These are phyloP conservation scores for Buathra laborator DNA, from an alignment of 2,888 invertebrate genomes.

Conservation along the genomic window DNA sequence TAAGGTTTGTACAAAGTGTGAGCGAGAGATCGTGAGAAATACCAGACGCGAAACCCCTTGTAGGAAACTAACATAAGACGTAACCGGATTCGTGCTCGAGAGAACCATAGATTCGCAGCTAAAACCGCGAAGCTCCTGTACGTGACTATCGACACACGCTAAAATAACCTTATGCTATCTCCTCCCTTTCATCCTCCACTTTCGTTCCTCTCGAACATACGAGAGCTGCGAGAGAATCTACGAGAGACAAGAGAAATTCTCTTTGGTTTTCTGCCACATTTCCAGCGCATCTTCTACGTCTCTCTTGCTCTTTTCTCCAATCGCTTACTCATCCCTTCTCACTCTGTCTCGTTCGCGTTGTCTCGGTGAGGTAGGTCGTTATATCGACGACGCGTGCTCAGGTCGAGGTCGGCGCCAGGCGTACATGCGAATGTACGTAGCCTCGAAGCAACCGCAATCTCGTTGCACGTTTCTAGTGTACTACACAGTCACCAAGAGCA, in stretches of 20 bases:
- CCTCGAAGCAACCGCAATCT: slow-evolving; percentile 28
- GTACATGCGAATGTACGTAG: slow-evolving; percentile 21
- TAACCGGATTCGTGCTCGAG: slow-evolving; percentile 61
- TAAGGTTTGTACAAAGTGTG: slow-evolving; percentile 26
- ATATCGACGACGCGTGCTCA: slow-evolving; percentile 53
- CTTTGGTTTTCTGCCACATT: slow-evolving; percentile 56
- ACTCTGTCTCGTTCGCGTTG: slow-evolving; percentile 26
- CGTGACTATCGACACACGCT: slow-evolving; percentile 66
- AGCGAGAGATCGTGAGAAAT: slow-evolving; percentile 57
- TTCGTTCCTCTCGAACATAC: slow-evolving; percentile 18
- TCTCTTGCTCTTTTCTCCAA: slow-evolving; percentile 52
- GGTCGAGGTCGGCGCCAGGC: slow-evolving; percentile 44
- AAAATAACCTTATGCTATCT: slow-evolving; percentile 60
- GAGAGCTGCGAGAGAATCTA: background rate
- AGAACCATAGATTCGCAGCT: slow-evolving; percentile 61
- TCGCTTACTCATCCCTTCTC: slow-evolving; percentile 49
- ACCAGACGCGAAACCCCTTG: slow-evolving; percentile 52
- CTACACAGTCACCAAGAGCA: slow-evolving; percentile 8
- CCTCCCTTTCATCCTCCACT: slow-evolving; percentile 39
- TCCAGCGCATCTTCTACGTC: slow-evolving; percentile 42
- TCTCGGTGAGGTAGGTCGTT: slow-evolving; percentile 46
- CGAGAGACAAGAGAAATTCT: slow-evolving; percentile 36
- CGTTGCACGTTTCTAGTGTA: slow-evolving; percentile 12
- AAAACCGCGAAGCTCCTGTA: slow-evolving; percentile 63
- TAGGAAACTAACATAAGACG: slow-evolving; percentile 55